Evolutionary conservation across 2,888 invertebrate species (phyloP).

Genomic region (Eupithecia centaureata): DNA sequence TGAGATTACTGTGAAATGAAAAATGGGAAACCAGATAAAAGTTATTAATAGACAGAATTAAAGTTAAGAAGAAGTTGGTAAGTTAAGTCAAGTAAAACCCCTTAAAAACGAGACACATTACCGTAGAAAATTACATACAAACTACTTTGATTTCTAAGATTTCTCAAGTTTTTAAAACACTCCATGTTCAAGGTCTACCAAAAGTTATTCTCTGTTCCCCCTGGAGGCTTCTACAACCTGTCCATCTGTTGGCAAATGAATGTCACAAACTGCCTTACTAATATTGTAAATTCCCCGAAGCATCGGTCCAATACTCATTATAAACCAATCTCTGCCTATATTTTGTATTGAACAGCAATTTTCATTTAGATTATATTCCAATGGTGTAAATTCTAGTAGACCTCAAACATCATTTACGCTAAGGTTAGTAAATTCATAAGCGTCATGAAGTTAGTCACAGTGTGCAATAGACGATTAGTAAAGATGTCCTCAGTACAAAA

Average conservation of each 20-base stretch:
- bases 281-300: not conserved
- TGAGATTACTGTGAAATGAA: not conserved
- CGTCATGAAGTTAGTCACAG: conserved; percentile 70
- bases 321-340: not conserved
- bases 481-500: conserved; percentile 66
- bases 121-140: not conserved
- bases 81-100: not conserved
- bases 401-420: conserved; percentile 31
- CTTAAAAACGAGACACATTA: not conserved
- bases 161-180: not conserved
- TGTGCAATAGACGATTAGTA: conserved; percentile 59
- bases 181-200: not conserved
- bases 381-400: not conserved
- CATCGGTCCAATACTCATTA: not conserved
- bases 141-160: not conserved
- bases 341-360: not conserved
- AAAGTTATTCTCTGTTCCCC: not conserved
- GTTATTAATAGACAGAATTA: too few relatives aligned
- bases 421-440: conserved; percentile 73
- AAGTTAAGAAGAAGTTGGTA: too few relatives aligned
- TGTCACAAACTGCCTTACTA: not conserved
- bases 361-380: not conserved
- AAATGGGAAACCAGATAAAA: not conserved
- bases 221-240: not conserved
- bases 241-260: not conserved